Evolutionary conservation across 2,888 invertebrate genomes (phyloP), one percentile per base, ranked within the genome.

Genomic region (Belgica antarctica): DNA sequence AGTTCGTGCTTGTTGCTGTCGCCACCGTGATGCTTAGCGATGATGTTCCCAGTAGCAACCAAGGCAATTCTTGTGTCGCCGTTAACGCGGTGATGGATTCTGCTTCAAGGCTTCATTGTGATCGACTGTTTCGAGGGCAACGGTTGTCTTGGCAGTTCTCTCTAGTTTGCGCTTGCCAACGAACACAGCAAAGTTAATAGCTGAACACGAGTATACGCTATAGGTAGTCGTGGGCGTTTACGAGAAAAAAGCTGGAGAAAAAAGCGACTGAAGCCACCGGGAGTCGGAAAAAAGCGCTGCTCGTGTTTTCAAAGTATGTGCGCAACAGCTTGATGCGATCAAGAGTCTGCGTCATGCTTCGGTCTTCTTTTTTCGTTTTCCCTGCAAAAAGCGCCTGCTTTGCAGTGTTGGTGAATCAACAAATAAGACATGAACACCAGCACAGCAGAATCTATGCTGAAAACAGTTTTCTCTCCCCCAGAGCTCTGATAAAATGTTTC

Each of bases 151-250:
- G 52, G 52, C 17, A 52, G 52, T 22, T 52, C n/a, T 41, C 41
- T 15, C 12, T 41, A 2, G n/a, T 41, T 24, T 27, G n/a, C 17
- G 10, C 17, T 62, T 22, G 22, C 22, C 24, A 36, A 24, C 36
- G 28, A 47, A 47, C 47, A n/a, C n/a, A 41, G 1, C 31, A 63
- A 63, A 63, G 63, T 63, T 36, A 36, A 31, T 31, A 28, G 36
- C n/a, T 8, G 12, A 63, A 36, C 25, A 41, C 12, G 59, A 59
- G 46, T 63, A 17, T 46, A 65, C 57, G 34, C 22, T 68, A 68
- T 68, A 68, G 52, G 25, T 52, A 57, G 57, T 57, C 68, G 68
- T 68, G 68, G 68, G 68, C 68, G 68, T 68, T 68, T 68, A 68
- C 68, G 52, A 57, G 68, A 68, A 27, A 17, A 22, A 52, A n/a